These are phyloP conservation scores for Corvus hawaiiensis DNA, from an alignment of 2,113 vertebrate species.

Conservation along the genomic window DNA sequence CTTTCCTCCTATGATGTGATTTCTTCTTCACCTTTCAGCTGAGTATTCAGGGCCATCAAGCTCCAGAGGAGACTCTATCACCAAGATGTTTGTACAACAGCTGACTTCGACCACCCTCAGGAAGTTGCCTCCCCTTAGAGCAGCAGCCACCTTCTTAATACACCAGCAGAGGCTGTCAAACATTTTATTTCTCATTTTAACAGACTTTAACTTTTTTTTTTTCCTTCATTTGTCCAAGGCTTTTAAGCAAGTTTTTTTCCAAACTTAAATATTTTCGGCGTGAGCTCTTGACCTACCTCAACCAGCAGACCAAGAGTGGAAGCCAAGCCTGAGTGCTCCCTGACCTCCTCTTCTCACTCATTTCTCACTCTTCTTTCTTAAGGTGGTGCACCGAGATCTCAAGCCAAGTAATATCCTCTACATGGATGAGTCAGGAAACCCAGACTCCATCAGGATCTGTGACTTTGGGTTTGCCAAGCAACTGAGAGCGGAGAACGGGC, in stretches of 20 bases:
- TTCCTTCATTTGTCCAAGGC: not conserved
- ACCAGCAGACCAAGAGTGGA: not conserved
- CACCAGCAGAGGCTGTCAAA: not conserved
- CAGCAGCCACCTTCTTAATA: not conserved
- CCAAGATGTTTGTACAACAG: not conserved
- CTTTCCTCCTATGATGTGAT: not conserved
- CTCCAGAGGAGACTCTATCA: not conserved
- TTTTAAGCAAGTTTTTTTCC: not conserved
- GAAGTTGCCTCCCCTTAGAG: not conserved
- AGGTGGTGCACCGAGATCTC: conserved; percentile 95
- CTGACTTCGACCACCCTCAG: not conserved
- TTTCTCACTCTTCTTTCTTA: not conserved
- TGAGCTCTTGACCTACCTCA: not conserved
- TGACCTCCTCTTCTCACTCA: not conserved
- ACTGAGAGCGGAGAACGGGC: conserved; percentile 89
- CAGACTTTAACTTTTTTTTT: not conserved
- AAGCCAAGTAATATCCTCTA: conserved; percentile 97
- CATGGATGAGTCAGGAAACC: conserved; percentile 86
- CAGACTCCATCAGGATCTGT: conserved; percentile 89
- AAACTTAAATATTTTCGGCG: not conserved
- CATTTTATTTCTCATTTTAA: not conserved
- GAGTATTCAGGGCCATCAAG: not conserved
- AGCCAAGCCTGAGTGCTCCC: not conserved
- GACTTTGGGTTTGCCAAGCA: conserved; percentile 95
- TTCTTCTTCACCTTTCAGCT: not conserved